A percentile compares a stretch with the other conserved stretches of the same genome.
phyloP scores from a whole-genome alignment of 2,888 invertebrate genomes.

The Drosophila yooni region DNA sequence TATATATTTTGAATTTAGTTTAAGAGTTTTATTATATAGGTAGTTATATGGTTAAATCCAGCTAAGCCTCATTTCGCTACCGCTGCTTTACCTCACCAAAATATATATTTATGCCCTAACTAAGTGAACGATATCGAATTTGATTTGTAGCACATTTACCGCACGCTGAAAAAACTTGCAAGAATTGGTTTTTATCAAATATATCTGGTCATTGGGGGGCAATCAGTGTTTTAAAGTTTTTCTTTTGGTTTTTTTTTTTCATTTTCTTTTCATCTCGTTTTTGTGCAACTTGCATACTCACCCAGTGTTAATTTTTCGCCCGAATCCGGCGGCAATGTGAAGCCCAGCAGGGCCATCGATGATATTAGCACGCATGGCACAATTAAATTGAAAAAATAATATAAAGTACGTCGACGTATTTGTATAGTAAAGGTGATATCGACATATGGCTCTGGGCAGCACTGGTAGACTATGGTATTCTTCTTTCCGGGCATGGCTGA shows the following conservation, averaged over 20 bases:
- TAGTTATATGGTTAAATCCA: constrained; percentile 73
- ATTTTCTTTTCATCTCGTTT: not conserved
- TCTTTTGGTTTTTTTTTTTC: not conserved
- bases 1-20: constrained; percentile 35
- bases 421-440: constrained; percentile 97
- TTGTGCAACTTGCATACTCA: constrained; percentile 74
- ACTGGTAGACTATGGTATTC: constrained; percentile 95
- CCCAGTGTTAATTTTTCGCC: constrained; percentile 85
- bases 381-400: constrained; percentile 99
- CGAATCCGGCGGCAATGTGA: constrained; percentile 97
- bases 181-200: constrained; percentile 34
- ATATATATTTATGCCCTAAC: constrained; percentile 37
- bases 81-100: constrained; percentile 67
- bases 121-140: constrained; percentile 16
- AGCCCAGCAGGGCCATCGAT: constrained; percentile 98
- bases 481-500: constrained; percentile 96
- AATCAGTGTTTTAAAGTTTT: constrained; percentile 37
- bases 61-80: constrained; percentile 84
- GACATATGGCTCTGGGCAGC: constrained; percentile 97
- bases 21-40: constrained; percentile 33
- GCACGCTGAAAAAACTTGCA: constrained; percentile 65
- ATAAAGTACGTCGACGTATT: constrained; percentile 97
- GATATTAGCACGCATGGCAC: constrained; percentile 99
- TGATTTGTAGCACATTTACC: constrained; percentile 19
- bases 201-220: constrained; percentile 30